A percentile compares a stretch with the other conserved stretches of the same genome.
These are phyloP conservation scores for Hybos culiciformis DNA, from an alignment of 2,888 invertebrate species.

Conservation along the genomic window DNA sequence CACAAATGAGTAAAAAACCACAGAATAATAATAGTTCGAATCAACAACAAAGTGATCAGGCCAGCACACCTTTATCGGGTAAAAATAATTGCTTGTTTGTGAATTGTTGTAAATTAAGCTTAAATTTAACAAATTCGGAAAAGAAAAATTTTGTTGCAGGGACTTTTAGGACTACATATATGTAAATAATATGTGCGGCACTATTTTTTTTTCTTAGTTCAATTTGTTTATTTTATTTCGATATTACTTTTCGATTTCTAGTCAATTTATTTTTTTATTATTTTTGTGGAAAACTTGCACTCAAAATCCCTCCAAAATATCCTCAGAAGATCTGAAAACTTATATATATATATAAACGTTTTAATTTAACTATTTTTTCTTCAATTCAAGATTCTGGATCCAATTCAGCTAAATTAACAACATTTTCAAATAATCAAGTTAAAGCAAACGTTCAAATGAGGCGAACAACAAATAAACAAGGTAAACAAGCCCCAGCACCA, in stretches of 20 bases:
- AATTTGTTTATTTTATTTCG: background rate
- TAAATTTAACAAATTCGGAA: background rate
- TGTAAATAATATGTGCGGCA: background rate
- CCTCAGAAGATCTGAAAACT: background rate
- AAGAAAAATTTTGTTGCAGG: too few relatives aligned
- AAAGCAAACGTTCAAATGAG: slow-evolving; percentile 68
- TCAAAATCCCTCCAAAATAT: too few relatives aligned
- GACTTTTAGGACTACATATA: background rate
- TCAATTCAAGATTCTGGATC: slow-evolving; percentile 37
- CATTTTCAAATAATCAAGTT: slow-evolving; percentile 43
- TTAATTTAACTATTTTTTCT: background rate
- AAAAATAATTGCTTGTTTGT: slow-evolving; percentile 14
- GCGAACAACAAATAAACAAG: slow-evolving; percentile 72
- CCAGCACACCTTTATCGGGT: slow-evolving; percentile 35
- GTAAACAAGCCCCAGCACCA: slow-evolving; percentile 89
- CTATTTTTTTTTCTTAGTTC: background rate
- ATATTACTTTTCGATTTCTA: background rate
- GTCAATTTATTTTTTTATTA: too few relatives aligned
- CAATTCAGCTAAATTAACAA: slow-evolving; percentile 44
- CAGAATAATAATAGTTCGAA: slow-evolving; percentile 21
- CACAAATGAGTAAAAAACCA: slow-evolving; percentile 35
- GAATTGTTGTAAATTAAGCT: too few relatives aligned
- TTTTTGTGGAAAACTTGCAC: too few relatives aligned
- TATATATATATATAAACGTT: background rate
- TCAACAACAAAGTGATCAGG: slow-evolving; percentile 29